Conservation (phyloP, 1,140 invertebrate species). For the Chelonus insularis region DNA sequence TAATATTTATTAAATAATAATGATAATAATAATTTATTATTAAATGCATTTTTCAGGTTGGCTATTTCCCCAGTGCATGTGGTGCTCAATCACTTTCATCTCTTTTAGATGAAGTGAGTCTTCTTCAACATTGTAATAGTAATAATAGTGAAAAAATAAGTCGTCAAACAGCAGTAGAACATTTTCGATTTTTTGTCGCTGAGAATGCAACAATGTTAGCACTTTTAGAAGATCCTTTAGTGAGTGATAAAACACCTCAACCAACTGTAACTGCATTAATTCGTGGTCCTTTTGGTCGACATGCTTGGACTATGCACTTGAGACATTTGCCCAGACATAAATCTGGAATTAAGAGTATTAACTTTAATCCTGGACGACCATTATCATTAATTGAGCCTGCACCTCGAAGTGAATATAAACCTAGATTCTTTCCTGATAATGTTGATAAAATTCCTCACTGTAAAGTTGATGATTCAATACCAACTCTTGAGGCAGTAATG, state of each 20-base stretch:
- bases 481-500: constrained; percentile 73
- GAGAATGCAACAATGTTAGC: constrained; percentile 89
- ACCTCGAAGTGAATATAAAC: constrained; percentile 66
- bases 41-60: constrained; percentile 61
- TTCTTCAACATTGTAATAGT: constrained; percentile 78
- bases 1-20: background rate
- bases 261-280: constrained; percentile 81
- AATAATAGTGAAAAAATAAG: constrained; percentile 61
- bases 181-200: constrained; percentile 88
- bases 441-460: constrained; percentile 80
- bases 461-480: constrained; percentile 80
- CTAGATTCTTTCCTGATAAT: constrained; percentile 80
- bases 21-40: background rate
- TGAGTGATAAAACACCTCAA: constrained; percentile 77
- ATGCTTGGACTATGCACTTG: constrained; percentile 92
- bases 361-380: constrained; percentile 75
- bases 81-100: constrained; percentile 84
- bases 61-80: constrained; percentile 82
- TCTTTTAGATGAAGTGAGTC: constrained; percentile 82
- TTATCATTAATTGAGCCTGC: constrained; percentile 74
- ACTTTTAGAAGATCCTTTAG: constrained; percentile 87
- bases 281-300: constrained; percentile 87
- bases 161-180: constrained; percentile 63
- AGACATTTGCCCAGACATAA: constrained; percentile 80
- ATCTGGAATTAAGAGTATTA: constrained; percentile 71